These are phyloP conservation scores for Drosophila quadrilineata DNA, from an alignment of 1,140 invertebrate genomes.

Conservation along the genomic window DNA sequence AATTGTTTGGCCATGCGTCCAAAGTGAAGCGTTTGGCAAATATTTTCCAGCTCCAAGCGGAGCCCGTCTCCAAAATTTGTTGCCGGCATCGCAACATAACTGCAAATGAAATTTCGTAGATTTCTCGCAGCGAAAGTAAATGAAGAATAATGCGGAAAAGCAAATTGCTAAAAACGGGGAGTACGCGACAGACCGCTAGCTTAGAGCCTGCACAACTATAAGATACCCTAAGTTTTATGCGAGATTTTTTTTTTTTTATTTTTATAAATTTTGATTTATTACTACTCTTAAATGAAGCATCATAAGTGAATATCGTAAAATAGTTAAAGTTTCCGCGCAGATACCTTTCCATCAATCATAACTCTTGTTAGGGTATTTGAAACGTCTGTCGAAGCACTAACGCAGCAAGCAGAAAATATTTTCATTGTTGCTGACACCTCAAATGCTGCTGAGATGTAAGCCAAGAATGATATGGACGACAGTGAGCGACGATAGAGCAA, in stretches of 20 bases:
- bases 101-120: slow-evolving; percentile 78
- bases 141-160: slow-evolving; percentile 76
- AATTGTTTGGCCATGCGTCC: slow-evolving; percentile 72
- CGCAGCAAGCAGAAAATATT: slow-evolving; percentile 66
- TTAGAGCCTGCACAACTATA: background rate
- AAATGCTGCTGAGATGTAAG: slow-evolving; percentile 13
- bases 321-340: too few species aligned
- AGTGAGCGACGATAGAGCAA: slow-evolving; percentile 35
- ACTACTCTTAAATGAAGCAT: too few species aligned
- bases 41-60: slow-evolving; percentile 38
- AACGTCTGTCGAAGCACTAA: slow-evolving; percentile 45
- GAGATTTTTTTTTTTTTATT: background rate
- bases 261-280: too few species aligned
- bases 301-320: too few species aligned
- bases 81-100: slow-evolving; percentile 66
- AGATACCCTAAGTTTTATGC: background rate
- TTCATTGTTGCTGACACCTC: slow-evolving; percentile 79
- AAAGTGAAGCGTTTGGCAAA: slow-evolving; percentile 71
- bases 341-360: too few species aligned
- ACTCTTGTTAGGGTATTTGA: background rate
- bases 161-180: slow-evolving; percentile 59
- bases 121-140: slow-evolving; percentile 72
- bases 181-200: slow-evolving; percentile 1
- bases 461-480: background rate
- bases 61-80: slow-evolving; percentile 39